These are phyloP conservation scores for Molanna angustata DNA, from an alignment of 2,888 invertebrate species.

Conservation along the genomic window DNA sequence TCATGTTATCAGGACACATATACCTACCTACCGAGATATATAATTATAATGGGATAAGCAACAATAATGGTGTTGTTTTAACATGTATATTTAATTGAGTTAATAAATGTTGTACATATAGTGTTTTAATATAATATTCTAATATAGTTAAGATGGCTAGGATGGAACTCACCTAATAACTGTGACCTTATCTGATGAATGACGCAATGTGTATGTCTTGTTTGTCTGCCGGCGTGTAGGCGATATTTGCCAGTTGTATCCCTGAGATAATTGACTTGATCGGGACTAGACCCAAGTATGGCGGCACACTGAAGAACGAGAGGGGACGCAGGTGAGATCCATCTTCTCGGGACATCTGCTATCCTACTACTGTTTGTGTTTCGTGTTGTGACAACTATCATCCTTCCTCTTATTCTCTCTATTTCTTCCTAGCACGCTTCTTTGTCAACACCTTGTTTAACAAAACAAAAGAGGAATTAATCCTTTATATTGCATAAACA, in stretches of 20 bases:
- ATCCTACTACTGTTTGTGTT: conserved; percentile 61
- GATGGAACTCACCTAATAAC: too few species aligned
- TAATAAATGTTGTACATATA: too few species aligned
- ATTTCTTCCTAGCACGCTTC: conserved; percentile 56
- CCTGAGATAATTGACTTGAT: conserved; percentile 99
- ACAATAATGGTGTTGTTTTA: too few species aligned
- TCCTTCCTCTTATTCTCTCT: conserved; percentile 43
- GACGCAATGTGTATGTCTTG: conserved; percentile 51
- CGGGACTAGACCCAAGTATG: conserved; percentile 99
- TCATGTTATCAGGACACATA: too few species aligned
- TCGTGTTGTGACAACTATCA: conserved; percentile 58
- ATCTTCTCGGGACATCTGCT: conserved; percentile 44
- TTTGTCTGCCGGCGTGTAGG: conserved; percentile 68
- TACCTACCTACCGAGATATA: too few species aligned
- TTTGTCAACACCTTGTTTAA: conserved; percentile 55
- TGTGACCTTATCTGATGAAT: conserved; percentile 41
- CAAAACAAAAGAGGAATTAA: conserved; percentile 55
- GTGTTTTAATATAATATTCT: too few species aligned
- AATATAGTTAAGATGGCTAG: too few species aligned
- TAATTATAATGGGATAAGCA: too few species aligned
- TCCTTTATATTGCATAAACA: conserved; percentile 46
- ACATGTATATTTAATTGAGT: too few species aligned
- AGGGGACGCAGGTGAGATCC: conserved; percentile 98
- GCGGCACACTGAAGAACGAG: conserved; percentile 99
- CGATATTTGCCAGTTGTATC: conserved; percentile 99